Conservation (phyloP, 2,797 vertebrate genomes). For the Fistularia commersonii region DNA sequence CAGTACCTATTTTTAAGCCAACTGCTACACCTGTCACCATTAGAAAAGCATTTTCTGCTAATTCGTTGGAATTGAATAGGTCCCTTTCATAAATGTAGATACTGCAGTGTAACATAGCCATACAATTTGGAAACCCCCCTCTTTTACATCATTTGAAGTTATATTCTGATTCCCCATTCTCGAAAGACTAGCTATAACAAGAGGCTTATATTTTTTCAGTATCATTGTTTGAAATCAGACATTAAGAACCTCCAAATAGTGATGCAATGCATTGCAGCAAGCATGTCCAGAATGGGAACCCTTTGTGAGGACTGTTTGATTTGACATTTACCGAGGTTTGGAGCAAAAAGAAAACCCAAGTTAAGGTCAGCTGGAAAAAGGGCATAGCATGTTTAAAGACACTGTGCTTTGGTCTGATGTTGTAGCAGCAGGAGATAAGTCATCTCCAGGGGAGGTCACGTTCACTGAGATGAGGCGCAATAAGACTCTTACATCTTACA, state of each 20-base stretch:
- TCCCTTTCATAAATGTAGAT: not conserved
- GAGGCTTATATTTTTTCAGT: slow-evolving; percentile 19
- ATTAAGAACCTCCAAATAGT: not conserved
- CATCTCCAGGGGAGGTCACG: slow-evolving; percentile 30
- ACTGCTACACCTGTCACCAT: slow-evolving; percentile 10
- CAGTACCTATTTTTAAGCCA: not conserved
- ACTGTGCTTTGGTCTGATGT: slow-evolving; percentile 34
- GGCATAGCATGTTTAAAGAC: slow-evolving; percentile 16
- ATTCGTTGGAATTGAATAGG: slow-evolving; percentile 2
- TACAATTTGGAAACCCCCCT: slow-evolving; percentile 3
- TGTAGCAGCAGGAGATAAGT: slow-evolving; percentile 46
- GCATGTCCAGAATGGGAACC: not conserved
- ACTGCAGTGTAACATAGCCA: not conserved
- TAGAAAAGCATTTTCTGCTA: slow-evolving; percentile 6
- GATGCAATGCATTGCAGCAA: slow-evolving; percentile 36
- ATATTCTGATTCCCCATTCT: slow-evolving; percentile 17
- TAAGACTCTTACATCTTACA: slow-evolving; percentile 54
- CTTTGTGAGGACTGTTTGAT: slow-evolving; percentile 13
- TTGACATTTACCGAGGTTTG: slow-evolving; percentile 34
- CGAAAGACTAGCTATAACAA: slow-evolving; percentile 23
- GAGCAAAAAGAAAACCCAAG: slow-evolving; percentile 19
- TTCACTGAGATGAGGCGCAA: slow-evolving; percentile 45
- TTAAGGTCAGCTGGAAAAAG: slow-evolving; percentile 19
- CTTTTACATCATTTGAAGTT: slow-evolving; percentile 26
- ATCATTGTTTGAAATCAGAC: no score